Percentiles rank a stretch among this genome's conserved stretches.
These are phyloP conservation scores for Zygaena filipendulae DNA, from an alignment of 2,888 invertebrate species.

Conservation along the genomic window DNA sequence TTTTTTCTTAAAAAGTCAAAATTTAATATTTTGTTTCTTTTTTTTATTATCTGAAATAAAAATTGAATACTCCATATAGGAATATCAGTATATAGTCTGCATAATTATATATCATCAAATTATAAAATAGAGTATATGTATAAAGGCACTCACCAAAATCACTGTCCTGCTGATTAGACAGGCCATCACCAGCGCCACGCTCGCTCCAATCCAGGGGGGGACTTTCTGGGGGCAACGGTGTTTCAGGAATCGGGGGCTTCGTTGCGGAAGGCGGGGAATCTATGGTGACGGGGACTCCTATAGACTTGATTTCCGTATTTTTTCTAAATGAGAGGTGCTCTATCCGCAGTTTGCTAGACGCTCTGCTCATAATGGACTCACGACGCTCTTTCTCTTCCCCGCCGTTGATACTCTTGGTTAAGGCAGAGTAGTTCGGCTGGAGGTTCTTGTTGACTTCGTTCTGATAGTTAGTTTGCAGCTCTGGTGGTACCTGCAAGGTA, in stretches of 20 bases:
- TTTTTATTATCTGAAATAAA: no score
- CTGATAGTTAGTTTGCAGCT: slow-evolving; percentile 75
- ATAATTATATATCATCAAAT: no score
- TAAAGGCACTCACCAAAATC: slow-evolving; percentile 82
- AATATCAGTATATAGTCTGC: no score
- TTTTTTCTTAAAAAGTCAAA: no score
- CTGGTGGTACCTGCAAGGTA: slow-evolving; percentile 75
- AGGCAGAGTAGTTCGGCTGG: slow-evolving; percentile 53
- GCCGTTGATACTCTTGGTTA: slow-evolving; percentile 44
- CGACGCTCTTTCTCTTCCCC: slow-evolving; percentile 48
- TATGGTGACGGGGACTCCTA: slow-evolving; percentile 34
- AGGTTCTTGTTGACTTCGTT: slow-evolving; percentile 60
- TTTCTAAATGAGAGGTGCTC: slow-evolving; percentile 52
- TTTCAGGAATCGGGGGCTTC: slow-evolving; percentile 29
- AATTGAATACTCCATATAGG: no score
- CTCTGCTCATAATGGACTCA: slow-evolving; percentile 56
- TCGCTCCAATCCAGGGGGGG: slow-evolving; percentile 76
- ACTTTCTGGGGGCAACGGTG: slow-evolving; percentile 44
- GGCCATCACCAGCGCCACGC: slow-evolving; percentile 83
- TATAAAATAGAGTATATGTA: no score
- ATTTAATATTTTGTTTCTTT: no score
- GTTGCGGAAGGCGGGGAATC: slow-evolving; percentile 28
- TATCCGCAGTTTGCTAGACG: slow-evolving; percentile 53
- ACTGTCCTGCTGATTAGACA: slow-evolving; percentile 87
- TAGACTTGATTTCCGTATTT: slow-evolving; percentile 37